A percentile compares a stretch with the other conserved stretches of the same genome.
Conservation (phyloP, 2,888 invertebrate genomes). For the Trissolcus brochymenae region DNA sequence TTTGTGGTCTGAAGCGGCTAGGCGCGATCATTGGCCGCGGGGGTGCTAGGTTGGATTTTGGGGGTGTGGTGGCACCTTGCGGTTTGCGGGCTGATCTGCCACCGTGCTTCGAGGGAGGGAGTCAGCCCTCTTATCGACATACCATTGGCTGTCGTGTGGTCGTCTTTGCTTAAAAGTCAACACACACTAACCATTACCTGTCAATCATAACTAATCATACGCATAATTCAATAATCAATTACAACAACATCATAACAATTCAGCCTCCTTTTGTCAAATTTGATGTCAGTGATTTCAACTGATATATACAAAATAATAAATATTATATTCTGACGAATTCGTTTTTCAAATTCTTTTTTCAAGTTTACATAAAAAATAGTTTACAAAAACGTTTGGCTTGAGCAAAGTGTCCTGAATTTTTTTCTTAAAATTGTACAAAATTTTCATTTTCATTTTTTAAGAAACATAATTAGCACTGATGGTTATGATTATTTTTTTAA, state of each 20-base stretch:
- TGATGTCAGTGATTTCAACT: neutral
- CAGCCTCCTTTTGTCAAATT: too few relatives aligned
- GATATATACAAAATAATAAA: neutral
- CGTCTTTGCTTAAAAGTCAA: conserved; percentile 48
- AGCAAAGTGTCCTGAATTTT: too few relatives aligned
- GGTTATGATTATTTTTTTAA: neutral
- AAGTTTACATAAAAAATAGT: too few relatives aligned
- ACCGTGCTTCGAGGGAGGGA: conserved; percentile 60
- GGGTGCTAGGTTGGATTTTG: conserved; percentile 74
- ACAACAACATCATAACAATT: too few relatives aligned
- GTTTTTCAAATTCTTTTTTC: too few relatives aligned
- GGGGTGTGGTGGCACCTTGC: conserved; percentile 76
- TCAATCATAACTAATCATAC: neutral
- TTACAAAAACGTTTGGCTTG: too few relatives aligned
- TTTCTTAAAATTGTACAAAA: too few relatives aligned
- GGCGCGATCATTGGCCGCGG: conserved; percentile 76
- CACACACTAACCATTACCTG: conserved; percentile 30
- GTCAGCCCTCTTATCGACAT: conserved; percentile 70
- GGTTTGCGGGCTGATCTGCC: conserved; percentile 75
- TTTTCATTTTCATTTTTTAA: too few relatives aligned
- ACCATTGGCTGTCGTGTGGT: conserved; percentile 67
- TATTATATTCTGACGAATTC: neutral
- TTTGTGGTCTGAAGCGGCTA: conserved; percentile 75
- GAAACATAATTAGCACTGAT: neutral
- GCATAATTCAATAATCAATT: conserved; percentile 3